Evolutionary conservation across 2,888 invertebrate genomes (phyloP), one percentile per base, ranked within the genome.

Genomic region (Lasioglossum figueresi): DNA sequence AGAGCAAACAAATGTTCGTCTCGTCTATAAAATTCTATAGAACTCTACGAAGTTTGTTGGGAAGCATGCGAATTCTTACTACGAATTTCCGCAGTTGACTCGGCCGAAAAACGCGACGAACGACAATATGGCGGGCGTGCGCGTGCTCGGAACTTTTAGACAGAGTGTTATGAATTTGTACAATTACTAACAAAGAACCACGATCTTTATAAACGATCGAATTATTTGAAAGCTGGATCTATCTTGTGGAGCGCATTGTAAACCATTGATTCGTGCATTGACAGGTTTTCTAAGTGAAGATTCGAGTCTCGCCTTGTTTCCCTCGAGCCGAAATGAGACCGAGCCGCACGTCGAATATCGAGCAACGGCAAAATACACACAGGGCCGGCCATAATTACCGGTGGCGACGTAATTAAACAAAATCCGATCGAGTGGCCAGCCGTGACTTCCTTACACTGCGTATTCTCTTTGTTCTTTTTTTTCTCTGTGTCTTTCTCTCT

Each of bases 231-330:
- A 90, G 83, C 86, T 91, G 19, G 8, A 6, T 16, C 34, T 43
- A 63, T 6, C 8, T 8, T 90, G 88, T 90, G 89, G 92, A 93
- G 90, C 91, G 93, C 88, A 91, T 63, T 93, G 90, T 92, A 88
- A 79, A 93, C 94, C 92, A 90, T 93, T 91, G 93, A 90, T 93
- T 91, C 94, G 91, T 94, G 88, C 93, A 93, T 95, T 94, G 92
- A 94, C 94, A 95, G 94, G 94, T 94, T 95, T 94, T 93, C 94
- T 94, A 95, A 95, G 92, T 94, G 94, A 94, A 91, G 91, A 92
- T 92, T 90, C 93, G 92, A 91, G 93, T 93, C 93, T 93, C 94
- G 93, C 92, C 92, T 93, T 91, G 92, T 92, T 92, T 93, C 90
- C 91, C 91, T 90, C 91, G 92, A 90, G 92, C 89, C 89, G 92